Evolutionary conservation across 53 echinoderm and acorn worm species (phyloP).

Genomic region (Astropecten irregularis): DNA sequence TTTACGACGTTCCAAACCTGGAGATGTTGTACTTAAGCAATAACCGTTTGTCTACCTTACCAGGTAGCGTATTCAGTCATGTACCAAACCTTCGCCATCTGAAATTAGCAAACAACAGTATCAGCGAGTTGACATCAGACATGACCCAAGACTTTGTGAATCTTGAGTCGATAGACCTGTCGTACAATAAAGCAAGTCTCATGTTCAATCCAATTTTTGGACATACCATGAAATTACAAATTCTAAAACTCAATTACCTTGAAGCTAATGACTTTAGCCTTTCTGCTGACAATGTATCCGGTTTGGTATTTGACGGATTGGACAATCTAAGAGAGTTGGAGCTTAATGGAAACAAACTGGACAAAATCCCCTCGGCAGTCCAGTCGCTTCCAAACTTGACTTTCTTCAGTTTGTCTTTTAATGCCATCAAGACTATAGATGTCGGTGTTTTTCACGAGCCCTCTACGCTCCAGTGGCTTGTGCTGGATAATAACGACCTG

Average conservation of each 20-base stretch:
- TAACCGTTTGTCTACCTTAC: slow-evolving; percentile 8
- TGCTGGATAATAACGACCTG: background rate
- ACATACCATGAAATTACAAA: background rate
- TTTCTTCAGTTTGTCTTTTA: background rate
- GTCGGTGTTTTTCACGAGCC: slow-evolving; percentile 5
- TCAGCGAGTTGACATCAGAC: background rate
- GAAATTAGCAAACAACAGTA: background rate
- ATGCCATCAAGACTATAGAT: background rate
- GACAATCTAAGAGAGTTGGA: background rate
- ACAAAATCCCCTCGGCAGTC: background rate
- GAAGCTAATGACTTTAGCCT: background rate
- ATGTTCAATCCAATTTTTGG: background rate
- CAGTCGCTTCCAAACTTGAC: background rate
- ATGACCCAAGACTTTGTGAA: background rate
- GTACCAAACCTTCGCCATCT: background rate
- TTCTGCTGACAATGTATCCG: background rate
- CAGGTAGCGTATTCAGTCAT: background rate
- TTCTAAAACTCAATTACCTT: background rate
- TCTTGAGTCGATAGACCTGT: background rate
- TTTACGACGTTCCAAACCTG: slow-evolving; percentile 4
- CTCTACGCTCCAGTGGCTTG: background rate
- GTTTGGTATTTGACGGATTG: slow-evolving; percentile 8
- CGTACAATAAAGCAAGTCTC: background rate
- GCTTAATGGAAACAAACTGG: background rate
- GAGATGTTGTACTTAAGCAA: background rate